phyloP scores from a whole-genome alignment of 2,888 invertebrate genomes.

The Pegoplata infirma region DNA sequence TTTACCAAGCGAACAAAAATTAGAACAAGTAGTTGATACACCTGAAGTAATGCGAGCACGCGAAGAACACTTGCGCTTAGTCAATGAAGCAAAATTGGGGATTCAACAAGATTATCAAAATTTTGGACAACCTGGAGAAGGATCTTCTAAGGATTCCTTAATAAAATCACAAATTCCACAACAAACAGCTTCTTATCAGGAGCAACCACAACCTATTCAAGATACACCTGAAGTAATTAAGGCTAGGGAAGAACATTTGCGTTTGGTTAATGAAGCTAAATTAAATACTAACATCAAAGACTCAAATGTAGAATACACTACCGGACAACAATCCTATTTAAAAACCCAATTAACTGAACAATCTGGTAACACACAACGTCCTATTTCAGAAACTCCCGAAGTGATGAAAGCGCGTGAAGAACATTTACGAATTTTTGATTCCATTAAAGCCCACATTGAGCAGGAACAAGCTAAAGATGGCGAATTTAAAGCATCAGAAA shows the following conservation, averaged over 20 bases:
- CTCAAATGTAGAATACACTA: neutral
- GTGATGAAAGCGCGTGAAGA: conserved; percentile 67
- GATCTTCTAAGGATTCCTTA: too few species aligned
- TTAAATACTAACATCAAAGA: conserved; percentile 41
- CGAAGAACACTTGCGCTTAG: too few species aligned
- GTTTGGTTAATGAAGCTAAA: conserved; percentile 64
- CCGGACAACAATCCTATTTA: neutral
- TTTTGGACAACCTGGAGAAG: too few species aligned
- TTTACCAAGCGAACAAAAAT: conserved; percentile 6
- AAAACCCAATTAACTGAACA: too few species aligned
- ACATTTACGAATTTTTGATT: conserved; percentile 64
- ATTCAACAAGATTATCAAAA: too few species aligned
- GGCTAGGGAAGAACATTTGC: conserved; percentile 70
- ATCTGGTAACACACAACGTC: neutral
- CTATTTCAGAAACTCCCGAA: neutral
- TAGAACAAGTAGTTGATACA: conserved; percentile 65
- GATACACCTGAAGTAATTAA: too few species aligned
- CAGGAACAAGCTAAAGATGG: conserved; percentile 25
- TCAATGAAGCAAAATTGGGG: too few species aligned
- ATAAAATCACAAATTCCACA: too few species aligned
- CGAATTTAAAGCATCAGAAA: neutral
- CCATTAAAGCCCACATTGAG: conserved; percentile 31
- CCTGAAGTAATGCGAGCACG: too few species aligned
- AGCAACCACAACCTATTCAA: too few species aligned
- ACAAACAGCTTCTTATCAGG: too few species aligned